These are phyloP conservation scores for Bradypodion pumilum DNA, from an alignment of 2,797 vertebrate genomes.

Conservation along the genomic window DNA sequence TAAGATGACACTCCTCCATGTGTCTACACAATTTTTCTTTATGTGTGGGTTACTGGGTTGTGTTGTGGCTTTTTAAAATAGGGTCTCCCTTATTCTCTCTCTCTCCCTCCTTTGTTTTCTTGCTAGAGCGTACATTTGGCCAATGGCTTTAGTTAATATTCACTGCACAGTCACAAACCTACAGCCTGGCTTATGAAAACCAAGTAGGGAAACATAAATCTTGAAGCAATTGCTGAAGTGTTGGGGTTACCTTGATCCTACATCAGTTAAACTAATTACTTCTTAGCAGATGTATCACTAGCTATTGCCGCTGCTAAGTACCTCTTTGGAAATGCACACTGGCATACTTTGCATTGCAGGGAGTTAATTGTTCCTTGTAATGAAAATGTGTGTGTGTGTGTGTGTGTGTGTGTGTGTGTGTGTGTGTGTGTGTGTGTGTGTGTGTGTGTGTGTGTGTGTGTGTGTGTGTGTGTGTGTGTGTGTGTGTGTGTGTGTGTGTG, in stretches of 20 bases:
- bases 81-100: conserved; percentile 9
- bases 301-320: conserved; percentile 42
- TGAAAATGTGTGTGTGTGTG: too few species aligned
- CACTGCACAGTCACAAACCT: conserved; percentile 51
- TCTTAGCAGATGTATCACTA: conserved; percentile 43
- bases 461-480: too few species aligned
- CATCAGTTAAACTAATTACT: conserved; percentile 62
- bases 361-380: conserved; percentile 33
- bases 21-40: conserved; percentile 7
- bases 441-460: too few species aligned
- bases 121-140: conserved; percentile 46
- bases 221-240: conserved; percentile 64
- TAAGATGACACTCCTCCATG: conserved; percentile 52
- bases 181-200: conserved; percentile 53
- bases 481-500: neutral
- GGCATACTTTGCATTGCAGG: conserved; percentile 21
- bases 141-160: conserved; percentile 58
- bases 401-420: too few species aligned
- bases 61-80: neutral
- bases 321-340: conserved; percentile 46
- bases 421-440: too few species aligned
- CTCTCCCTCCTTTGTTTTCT: neutral
- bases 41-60: neutral
- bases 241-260: conserved; percentile 52
- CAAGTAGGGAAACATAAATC: conserved; percentile 55